These are phyloP conservation scores for Folsomia candida DNA, from an alignment of 2,888 invertebrate species.

Conservation along the genomic window DNA sequence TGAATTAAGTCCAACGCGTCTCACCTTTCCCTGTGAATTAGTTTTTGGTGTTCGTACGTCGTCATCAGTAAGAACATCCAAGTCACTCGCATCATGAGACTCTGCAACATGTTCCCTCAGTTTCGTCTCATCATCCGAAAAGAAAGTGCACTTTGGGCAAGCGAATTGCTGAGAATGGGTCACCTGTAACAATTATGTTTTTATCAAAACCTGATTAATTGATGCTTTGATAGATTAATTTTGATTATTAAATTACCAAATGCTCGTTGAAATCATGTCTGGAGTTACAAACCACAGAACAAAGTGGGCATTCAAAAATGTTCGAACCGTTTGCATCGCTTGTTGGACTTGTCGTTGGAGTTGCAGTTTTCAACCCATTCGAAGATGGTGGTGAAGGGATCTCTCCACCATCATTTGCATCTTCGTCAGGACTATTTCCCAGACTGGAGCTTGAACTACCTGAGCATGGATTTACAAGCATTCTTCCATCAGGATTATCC, in stretches of 20 bases:
- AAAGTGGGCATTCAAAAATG: constrained; percentile 48
- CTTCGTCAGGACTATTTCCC: constrained; percentile 7
- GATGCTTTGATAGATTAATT: not conserved
- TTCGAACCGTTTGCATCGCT: constrained; percentile 21
- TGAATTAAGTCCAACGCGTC: not conserved
- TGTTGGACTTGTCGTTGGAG: constrained; percentile 36
- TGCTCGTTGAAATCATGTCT: constrained; percentile 50
- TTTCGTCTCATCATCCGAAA: constrained; percentile 59
- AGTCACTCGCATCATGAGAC: constrained; percentile 56
- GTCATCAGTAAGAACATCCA: constrained; percentile 54
- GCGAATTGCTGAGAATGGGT: constrained; percentile 49
- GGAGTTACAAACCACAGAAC: constrained; percentile 45
- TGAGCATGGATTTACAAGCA: not conserved
- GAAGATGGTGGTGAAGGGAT: not conserved
- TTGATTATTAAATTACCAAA: constrained; percentile 40
- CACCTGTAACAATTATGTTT: constrained; percentile 42
- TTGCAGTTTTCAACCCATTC: not conserved
- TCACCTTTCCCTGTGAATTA: constrained; percentile 74
- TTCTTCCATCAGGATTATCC: not conserved
- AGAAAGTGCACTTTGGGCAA: constrained; percentile 60
- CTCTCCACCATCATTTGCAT: constrained; percentile 12
- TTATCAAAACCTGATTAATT: not conserved
- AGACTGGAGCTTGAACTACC: constrained; percentile 5
- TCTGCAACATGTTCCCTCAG: constrained; percentile 58
- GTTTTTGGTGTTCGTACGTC: constrained; percentile 61